phyloP scores from a whole-genome alignment of 2,888 invertebrate genomes.

The Pocota personata region DNA sequence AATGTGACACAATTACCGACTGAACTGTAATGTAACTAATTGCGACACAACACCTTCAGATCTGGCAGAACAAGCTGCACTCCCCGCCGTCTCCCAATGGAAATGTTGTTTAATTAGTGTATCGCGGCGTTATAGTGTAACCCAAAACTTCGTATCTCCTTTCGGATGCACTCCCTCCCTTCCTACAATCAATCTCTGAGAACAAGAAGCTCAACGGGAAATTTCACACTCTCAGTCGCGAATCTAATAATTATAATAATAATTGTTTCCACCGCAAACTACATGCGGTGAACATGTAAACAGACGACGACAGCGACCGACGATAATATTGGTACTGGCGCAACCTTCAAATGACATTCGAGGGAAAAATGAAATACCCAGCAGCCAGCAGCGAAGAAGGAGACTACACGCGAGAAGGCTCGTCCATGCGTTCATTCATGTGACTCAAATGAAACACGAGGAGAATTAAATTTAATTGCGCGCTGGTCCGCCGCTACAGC shows the following conservation, averaged over 20 bases:
- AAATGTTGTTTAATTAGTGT: conserved; percentile 63
- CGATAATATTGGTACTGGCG: conserved; percentile 9
- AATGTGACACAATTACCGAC: conserved; percentile 64
- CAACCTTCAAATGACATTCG: conserved; percentile 71
- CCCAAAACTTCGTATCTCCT: not conserved
- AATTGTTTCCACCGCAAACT: conserved; percentile 44
- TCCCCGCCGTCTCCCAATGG: conserved; percentile 2
- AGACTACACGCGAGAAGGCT: conserved; percentile 58
- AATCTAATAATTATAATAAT: conserved; percentile 52
- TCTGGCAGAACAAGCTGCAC: not conserved
- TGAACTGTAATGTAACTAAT: conserved; percentile 58
- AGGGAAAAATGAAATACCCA: conserved; percentile 27
- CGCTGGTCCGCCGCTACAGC: not conserved
- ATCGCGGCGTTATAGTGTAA: conserved; percentile 41
- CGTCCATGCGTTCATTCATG: conserved; percentile 73
- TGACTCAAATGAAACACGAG: conserved; percentile 54
- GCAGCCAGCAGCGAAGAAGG: conserved; percentile 37
- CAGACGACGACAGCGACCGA: not conserved
- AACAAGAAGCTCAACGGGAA: conserved; percentile 1
- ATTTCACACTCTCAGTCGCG: conserved; percentile 49
- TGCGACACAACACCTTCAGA: conserved; percentile 25
- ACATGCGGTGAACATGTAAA: conserved; percentile 46
- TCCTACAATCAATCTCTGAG: not conserved
- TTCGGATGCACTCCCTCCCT: not conserved
- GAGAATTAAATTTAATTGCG: conserved; percentile 49